phyloP scores from a whole-genome alignment of 2,797 vertebrate genomes.

The Chelonia mydas region DNA sequence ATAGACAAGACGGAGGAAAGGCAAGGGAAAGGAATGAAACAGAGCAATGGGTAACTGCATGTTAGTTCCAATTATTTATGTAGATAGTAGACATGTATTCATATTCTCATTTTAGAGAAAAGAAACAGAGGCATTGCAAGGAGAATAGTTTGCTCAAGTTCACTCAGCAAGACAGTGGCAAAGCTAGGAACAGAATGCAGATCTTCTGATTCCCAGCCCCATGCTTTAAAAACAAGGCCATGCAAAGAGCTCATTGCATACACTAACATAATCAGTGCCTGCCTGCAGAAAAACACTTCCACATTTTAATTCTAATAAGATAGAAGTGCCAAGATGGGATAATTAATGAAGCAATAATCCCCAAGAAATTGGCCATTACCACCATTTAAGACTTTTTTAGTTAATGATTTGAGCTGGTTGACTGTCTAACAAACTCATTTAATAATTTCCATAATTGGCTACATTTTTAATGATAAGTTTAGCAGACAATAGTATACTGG shows the following conservation, averaged over 20 bases:
- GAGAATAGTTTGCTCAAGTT: neutral
- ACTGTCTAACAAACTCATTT: constrained; percentile 9
- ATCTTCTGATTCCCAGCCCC: neutral
- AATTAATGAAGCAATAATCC: neutral
- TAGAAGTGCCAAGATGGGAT: neutral
- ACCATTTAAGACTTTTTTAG: constrained; percentile 21
- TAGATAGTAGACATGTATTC: neutral
- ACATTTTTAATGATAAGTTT: constrained; percentile 47
- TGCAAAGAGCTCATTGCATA: fast-evolving
- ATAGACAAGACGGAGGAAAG: fast-evolving
- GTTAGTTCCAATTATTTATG: neutral
- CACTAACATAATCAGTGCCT: fast-evolving
- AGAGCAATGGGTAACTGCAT: neutral
- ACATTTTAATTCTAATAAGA: neutral
- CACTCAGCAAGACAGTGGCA: neutral
- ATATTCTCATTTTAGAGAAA: neutral
- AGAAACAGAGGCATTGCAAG: neutral
- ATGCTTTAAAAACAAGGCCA: neutral
- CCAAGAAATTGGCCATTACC: neutral
- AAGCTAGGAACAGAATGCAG: neutral
- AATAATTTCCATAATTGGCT: constrained; percentile 29
- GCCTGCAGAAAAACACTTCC: neutral
- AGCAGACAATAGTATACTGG: constrained; percentile 3
- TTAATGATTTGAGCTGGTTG: constrained; percentile 5
- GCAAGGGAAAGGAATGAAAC: neutral